Evolutionary conservation across 2,888 invertebrate species (phyloP).

Genomic region (Emmelina monodactyla): DNA sequence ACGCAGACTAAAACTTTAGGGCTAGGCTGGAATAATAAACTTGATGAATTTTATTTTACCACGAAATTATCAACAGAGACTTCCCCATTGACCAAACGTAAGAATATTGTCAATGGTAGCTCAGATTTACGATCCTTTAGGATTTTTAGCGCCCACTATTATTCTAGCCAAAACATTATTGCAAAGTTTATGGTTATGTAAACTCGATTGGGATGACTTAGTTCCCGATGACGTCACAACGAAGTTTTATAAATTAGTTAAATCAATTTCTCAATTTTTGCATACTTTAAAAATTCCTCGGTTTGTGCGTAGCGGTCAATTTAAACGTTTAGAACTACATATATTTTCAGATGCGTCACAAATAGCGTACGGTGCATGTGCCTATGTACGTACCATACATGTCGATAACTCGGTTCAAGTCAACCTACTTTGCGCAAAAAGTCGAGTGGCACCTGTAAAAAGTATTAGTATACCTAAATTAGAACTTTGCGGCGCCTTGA

Average conservation of each 20-base stretch:
- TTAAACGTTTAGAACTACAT: not conserved
- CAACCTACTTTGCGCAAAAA: slow-evolving; percentile 10
- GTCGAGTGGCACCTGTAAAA: slow-evolving; percentile 16
- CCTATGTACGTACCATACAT: slow-evolving; percentile 12
- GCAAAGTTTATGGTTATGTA: slow-evolving; percentile 2
- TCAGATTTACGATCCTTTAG: slow-evolving; percentile 3
- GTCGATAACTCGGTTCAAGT: slow-evolving; percentile 9
- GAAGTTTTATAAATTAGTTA: not conserved
- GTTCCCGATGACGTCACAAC: not conserved
- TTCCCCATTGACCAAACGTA: not conserved
- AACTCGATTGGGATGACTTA: slow-evolving; percentile 2
- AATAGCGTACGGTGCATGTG: slow-evolving; percentile 9
- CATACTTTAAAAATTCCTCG: not conserved
- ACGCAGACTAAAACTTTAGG: not conserved
- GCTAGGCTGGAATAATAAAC: not conserved
- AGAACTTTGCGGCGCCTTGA: slow-evolving; percentile 18
- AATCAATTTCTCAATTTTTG: not conserved
- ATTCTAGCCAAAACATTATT: not conserved
- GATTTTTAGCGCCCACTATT: not conserved
- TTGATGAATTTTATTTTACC: not conserved
- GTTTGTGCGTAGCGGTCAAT: not conserved
- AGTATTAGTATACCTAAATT: slow-evolving; percentile 16
- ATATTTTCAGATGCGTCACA: slow-evolving; percentile 6
- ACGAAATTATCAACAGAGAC: not conserved
- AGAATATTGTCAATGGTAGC: not conserved